Evolutionary conservation across 1,140 invertebrate genomes (phyloP), one percentile per base, ranked within the genome.

Genomic region (Cydia pomonella): DNA sequence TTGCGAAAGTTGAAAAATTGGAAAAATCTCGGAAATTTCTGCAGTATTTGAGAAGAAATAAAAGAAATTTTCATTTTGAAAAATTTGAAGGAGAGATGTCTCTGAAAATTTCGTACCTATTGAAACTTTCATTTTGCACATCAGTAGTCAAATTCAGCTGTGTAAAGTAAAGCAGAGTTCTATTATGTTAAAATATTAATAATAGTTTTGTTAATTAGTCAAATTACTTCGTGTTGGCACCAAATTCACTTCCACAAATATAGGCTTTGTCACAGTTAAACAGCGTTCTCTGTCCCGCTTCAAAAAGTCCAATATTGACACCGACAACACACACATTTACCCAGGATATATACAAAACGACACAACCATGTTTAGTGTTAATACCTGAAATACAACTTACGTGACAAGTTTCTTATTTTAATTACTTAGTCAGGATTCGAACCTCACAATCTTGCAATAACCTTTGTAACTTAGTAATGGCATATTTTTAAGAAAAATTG

Each of bases 301-400:
- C 38, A 53, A 33, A 84, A 80, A 90, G 89, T 91, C 88, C 88
- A 91, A 92, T 92, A 91, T 89, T 89, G 89, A 91, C 82, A 59
- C 21, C 38, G 18, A 73, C 53, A 80, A 62, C 74, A 69, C 12
- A 76, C 63, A 83, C 74, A 78, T 74, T 72, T 47, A 80, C 53
- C 53, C 64, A 1, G 7, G 0, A 38, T 69, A 38, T 33, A 69
- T 16, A 41, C n/a, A 41, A 38, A 74, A 74, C 29, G 6, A 59
- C 25, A 74, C 47, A 41, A 38, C 27, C 63, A 64, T 16, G 25
- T 38, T 69, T 69, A 33, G 12, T 63, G 21, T 16, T 29, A 66
- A 29, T 69, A 69, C 7, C 13, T 16, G 27, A 63, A 25, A 33
- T n/a, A n/a, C 4, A 69, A 69, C 27, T 33, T 33, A 66, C 63